Conservation (phyloP, 1,140 invertebrate species). For the Lamellibrachia luymesi region DNA sequence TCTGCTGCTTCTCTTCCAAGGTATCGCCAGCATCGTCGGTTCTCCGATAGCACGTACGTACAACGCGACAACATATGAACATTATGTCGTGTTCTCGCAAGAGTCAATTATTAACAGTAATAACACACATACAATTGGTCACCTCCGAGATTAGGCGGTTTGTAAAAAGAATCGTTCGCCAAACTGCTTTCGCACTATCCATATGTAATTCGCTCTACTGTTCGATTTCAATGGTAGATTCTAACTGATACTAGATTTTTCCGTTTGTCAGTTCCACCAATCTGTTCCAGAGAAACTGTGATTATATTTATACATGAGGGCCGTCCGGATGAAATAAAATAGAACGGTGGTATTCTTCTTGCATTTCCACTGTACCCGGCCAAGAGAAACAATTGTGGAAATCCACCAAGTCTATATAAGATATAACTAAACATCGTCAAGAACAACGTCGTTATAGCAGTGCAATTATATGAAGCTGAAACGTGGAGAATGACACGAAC, state of each 20-base stretch:
- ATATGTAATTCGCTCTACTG: too few relatives aligned
- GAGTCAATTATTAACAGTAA: background rate
- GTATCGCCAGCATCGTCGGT: conserved; percentile 80
- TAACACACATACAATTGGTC: background rate
- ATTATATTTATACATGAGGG: background rate
- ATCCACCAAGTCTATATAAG: too few relatives aligned
- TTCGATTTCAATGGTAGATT: too few relatives aligned
- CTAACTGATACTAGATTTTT: too few relatives aligned
- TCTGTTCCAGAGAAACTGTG: too few relatives aligned
- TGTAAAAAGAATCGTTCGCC: background rate
- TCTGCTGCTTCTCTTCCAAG: conserved; percentile 88
- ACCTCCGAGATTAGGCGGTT: background rate
- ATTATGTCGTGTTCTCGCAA: background rate
- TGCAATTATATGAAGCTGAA: too few relatives aligned
- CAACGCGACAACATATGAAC: background rate
- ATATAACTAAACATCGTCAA: too few relatives aligned
- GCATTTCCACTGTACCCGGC: background rate
- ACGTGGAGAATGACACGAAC: too few relatives aligned
- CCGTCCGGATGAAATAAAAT: background rate
- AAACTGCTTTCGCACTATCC: background rate
- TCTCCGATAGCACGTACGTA: conserved; percentile 80
- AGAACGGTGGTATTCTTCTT: background rate
- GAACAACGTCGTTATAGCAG: too few relatives aligned
- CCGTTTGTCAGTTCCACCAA: too few relatives aligned
- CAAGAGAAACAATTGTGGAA: too few relatives aligned